A percentile compares a stretch with the other conserved stretches of the same genome.
phyloP scores from a whole-genome alignment of 2,797 vertebrate species.

The Danio albolineatus region DNA sequence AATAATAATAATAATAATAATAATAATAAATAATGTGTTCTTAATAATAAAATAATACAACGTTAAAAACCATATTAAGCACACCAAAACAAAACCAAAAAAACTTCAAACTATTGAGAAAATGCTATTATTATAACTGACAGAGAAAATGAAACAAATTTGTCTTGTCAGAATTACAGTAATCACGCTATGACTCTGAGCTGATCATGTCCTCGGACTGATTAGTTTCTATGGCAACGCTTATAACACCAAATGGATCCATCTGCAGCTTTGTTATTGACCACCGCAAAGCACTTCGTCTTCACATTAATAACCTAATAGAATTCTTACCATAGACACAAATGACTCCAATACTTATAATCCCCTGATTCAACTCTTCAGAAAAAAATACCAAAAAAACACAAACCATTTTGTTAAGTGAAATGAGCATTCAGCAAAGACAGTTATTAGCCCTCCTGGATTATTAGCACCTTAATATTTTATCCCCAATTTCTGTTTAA shows the following conservation, averaged over 20 bases:
- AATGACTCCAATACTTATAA: background rate
- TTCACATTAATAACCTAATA: background rate
- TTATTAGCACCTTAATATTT: too few relatives aligned
- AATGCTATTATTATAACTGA: background rate
- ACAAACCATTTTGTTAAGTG: background rate
- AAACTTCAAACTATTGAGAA: too few relatives aligned
- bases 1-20: too few relatives aligned
- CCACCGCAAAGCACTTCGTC: background rate
- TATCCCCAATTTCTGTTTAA: too few relatives aligned
- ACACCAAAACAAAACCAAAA: too few relatives aligned
- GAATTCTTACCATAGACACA: background rate
- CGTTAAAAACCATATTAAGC: too few relatives aligned
- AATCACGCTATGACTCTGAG: slow-evolving; percentile 1
- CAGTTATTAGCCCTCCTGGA: too few relatives aligned
- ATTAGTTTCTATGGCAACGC: slow-evolving; percentile 21
- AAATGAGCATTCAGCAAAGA: background rate
- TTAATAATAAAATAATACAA: too few relatives aligned
- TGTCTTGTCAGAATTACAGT: background rate
- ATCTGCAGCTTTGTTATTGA: slow-evolving; percentile 1
- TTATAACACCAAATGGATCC: slow-evolving; percentile 16
- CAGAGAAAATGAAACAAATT: background rate
- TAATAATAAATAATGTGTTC: too few relatives aligned
- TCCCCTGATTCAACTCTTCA: too few relatives aligned
- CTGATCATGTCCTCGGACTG: background rate
- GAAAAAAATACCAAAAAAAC: too few relatives aligned